Evolutionary conservation across 1,140 invertebrate species (phyloP).

Genomic region (Meteorus sp.): DNA sequence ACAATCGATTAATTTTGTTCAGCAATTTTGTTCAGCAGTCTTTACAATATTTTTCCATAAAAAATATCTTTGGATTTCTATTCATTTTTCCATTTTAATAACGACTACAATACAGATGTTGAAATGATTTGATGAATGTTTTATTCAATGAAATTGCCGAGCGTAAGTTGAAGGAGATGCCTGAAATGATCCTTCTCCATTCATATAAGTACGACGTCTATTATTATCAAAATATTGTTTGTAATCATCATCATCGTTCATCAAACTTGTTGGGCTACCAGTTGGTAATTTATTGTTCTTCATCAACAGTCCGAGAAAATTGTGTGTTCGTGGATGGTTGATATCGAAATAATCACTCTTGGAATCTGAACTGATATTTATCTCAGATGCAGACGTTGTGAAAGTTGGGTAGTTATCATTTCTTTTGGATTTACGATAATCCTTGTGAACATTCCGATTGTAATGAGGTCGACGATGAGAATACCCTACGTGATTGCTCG

Average conservation of each 20-base stretch:
- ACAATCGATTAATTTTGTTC: background rate
- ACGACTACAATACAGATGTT: too few relatives aligned
- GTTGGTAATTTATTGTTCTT: slow-evolving; percentile 51
- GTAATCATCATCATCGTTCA: slow-evolving; percentile 31
- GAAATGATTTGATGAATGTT: too few relatives aligned
- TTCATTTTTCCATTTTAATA: too few relatives aligned
- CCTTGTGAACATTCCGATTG: slow-evolving; percentile 13
- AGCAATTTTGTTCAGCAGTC: too few relatives aligned
- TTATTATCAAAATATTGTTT: slow-evolving; percentile 23
- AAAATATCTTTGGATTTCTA: too few relatives aligned
- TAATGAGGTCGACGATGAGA: slow-evolving; percentile 15
- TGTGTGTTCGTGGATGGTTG: slow-evolving; percentile 51
- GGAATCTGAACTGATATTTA: slow-evolving; percentile 5
- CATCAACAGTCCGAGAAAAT: slow-evolving; percentile 52
- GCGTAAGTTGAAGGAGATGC: too few relatives aligned
- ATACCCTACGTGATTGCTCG: slow-evolving; percentile 33
- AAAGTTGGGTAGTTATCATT: slow-evolving; percentile 39
- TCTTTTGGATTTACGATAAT: slow-evolving; percentile 10
- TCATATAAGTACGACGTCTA: slow-evolving; percentile 32
- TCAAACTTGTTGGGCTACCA: slow-evolving; percentile 31
- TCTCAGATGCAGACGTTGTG: slow-evolving; percentile 34
- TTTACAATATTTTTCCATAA: too few relatives aligned
- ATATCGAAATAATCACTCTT: slow-evolving; percentile 35
- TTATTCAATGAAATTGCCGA: background rate
- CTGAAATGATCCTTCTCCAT: slow-evolving; percentile 26